A percentile compares a stretch with the other conserved stretches of the same genome.
phyloP scores from a whole-genome alignment of 2,113 vertebrate genomes.

The Hystrix cristata region DNA sequence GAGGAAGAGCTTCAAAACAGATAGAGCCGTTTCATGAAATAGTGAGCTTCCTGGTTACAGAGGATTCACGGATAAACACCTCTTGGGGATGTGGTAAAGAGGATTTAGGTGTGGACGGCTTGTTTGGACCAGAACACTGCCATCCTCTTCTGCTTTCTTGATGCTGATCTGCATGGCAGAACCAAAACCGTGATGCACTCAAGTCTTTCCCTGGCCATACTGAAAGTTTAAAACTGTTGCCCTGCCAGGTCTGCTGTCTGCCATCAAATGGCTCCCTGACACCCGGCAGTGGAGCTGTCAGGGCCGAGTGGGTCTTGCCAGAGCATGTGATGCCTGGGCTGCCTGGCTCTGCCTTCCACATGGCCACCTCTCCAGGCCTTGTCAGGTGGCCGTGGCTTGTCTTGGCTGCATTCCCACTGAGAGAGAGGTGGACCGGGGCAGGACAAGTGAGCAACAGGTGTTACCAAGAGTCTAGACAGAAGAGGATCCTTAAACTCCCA shows the following conservation, averaged over 20 bases:
- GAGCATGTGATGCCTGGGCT: neutral
- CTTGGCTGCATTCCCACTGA: constrained; percentile 9
- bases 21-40: neutral
- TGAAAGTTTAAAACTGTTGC: constrained; percentile 7
- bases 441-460: neutral
- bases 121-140: neutral
- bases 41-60: constrained; percentile 17
- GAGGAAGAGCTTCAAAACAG: constrained; percentile 10
- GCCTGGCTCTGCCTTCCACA: neutral
- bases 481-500: constrained; percentile 64
- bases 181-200: neutral
- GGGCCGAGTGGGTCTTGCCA: neutral
- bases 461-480: constrained; percentile 63
- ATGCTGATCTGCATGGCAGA: neutral
- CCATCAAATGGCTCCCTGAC: neutral
- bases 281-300: neutral
- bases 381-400: constrained; percentile 35
- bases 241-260: neutral
- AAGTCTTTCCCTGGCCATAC: neutral
- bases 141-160: neutral
- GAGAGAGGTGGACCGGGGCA: neutral
- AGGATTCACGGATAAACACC: neutral
- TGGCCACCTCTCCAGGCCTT: fast-evolving
- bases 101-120: neutral
- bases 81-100: neutral